Conservation (phyloP, 2,797 vertebrate genomes). For the Spheniscus humboldti region DNA sequence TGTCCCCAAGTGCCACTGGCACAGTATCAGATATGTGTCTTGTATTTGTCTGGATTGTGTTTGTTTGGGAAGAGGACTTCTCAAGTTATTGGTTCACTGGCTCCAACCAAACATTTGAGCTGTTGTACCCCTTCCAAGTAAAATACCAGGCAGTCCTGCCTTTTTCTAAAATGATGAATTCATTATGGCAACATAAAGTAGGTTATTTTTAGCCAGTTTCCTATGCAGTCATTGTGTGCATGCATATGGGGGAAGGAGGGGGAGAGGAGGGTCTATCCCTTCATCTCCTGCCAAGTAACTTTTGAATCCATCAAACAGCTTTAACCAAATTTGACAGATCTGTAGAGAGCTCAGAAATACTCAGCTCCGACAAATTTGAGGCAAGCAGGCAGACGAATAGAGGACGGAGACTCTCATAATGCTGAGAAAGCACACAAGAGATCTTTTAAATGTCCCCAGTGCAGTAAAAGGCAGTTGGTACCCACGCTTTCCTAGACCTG, state of each 20-base stretch:
- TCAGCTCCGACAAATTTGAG: not conserved
- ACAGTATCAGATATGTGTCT: not conserved
- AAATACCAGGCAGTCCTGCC: not conserved
- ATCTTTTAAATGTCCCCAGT: not conserved
- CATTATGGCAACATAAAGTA: not conserved
- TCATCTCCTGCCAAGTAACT: not conserved
- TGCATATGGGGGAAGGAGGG: accelerated
- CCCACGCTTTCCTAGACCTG: not conserved
- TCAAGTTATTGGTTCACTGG: not conserved
- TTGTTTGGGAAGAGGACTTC: not conserved
- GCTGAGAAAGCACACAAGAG: not conserved
- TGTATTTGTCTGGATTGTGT: not conserved
- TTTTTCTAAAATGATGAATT: not conserved
- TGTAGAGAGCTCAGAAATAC: not conserved
- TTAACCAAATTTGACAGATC: not conserved
- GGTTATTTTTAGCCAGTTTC: not conserved
- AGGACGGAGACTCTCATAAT: not conserved
- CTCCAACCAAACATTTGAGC: not conserved
- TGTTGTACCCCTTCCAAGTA: not conserved
- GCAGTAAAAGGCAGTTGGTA: not conserved
- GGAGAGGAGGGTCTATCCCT: not conserved
- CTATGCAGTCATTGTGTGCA: not conserved
- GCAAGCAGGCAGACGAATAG: not conserved
- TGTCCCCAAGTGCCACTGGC: not conserved
- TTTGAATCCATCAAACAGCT: not conserved